A percentile compares a stretch with the other conserved stretches of the same genome.
These are phyloP conservation scores for Noturus placidus DNA, from an alignment of 2,113 vertebrate species.

Conservation along the genomic window DNA sequence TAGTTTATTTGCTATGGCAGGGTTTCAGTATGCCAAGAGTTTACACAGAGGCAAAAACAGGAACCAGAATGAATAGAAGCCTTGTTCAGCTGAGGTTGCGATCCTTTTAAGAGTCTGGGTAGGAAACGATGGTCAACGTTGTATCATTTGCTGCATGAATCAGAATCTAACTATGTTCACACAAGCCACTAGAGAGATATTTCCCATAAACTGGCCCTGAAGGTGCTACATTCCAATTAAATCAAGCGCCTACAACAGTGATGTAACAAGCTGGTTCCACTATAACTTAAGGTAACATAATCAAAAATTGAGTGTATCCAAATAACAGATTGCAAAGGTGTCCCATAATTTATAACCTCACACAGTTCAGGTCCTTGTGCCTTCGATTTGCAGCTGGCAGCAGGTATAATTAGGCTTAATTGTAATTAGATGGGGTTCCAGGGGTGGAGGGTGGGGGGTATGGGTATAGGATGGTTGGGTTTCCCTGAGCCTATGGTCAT, in stretches of 20 bases:
- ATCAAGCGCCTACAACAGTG: slow-evolving; percentile 20
- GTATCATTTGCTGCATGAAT: slow-evolving; percentile 55
- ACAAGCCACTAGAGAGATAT: slow-evolving; percentile 28
- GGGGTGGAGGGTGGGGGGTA: too few species aligned
- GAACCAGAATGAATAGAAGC: slow-evolving; percentile 56
- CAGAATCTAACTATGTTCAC: slow-evolving; percentile 47
- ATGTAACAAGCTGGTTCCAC: slow-evolving; percentile 26
- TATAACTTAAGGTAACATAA: not conserved
- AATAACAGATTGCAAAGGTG: not conserved
- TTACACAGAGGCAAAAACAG: slow-evolving; percentile 57
- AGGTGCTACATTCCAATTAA: slow-evolving; percentile 36
- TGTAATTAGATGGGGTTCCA: slow-evolving; percentile 18
- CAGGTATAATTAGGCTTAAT: slow-evolving; percentile 43
- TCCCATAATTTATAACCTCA: not conserved
- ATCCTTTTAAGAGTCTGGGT: slow-evolving; percentile 57
- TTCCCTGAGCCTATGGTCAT: slow-evolving; percentile 40
- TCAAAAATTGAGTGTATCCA: not conserved
- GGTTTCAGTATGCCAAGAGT: slow-evolving; percentile 30
- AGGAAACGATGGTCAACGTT: slow-evolving; percentile 56
- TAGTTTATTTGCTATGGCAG: slow-evolving; percentile 30
- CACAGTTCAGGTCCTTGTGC: slow-evolving; percentile 10
- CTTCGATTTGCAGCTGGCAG: slow-evolving; percentile 27
- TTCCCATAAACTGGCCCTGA: slow-evolving; percentile 35
- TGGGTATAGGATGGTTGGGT: not conserved
- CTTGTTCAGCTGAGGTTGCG: slow-evolving; percentile 40